Evolutionary conservation across 2,888 invertebrate genomes (phyloP).

Genomic region (Eledona agricola): DNA sequence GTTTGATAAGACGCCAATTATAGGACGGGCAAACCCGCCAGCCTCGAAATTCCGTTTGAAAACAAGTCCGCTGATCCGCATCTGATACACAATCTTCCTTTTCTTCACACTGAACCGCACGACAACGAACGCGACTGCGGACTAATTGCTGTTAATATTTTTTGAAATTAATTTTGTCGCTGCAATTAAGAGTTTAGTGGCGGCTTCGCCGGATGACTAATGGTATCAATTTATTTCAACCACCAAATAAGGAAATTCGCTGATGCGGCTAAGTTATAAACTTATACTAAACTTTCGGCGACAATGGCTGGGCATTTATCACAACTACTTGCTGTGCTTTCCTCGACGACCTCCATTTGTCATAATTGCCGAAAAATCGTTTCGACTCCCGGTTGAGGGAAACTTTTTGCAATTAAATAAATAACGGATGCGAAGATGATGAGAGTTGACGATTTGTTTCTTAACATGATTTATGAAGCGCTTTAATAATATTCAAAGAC

Average conservation of each 20-base stretch:
- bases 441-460: too few relatives aligned
- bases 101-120: too few relatives aligned
- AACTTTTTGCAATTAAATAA: too few relatives aligned
- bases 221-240: slow-evolving; percentile 11
- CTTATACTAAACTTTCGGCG: slow-evolving; percentile 19
- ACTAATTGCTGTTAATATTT: too few relatives aligned
- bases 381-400: too few relatives aligned
- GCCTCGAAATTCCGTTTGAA: not conserved
- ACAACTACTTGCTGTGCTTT: slow-evolving; percentile 19
- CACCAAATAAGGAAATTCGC: slow-evolving; percentile 16
- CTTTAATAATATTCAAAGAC: too few relatives aligned
- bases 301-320: slow-evolving; percentile 22
- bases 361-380: slow-evolving; percentile 24
- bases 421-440: too few relatives aligned
- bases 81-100: slow-evolving; percentile 1
- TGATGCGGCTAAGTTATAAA: slow-evolving; percentile 25
- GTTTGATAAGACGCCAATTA: slow-evolving; percentile 54
- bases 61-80: too few relatives aligned
- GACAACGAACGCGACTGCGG: not conserved
- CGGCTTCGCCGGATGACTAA: slow-evolving; percentile 9
- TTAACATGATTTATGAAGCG: too few relatives aligned
- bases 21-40: slow-evolving; percentile 31
- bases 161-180: too few relatives aligned
- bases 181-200: slow-evolving; percentile 3
- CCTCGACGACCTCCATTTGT: slow-evolving; percentile 13